Percentiles rank a stretch among this genome's conserved stretches.
Conservation (phyloP, 2,888 invertebrate species). For the Clistopyga incitator region DNA sequence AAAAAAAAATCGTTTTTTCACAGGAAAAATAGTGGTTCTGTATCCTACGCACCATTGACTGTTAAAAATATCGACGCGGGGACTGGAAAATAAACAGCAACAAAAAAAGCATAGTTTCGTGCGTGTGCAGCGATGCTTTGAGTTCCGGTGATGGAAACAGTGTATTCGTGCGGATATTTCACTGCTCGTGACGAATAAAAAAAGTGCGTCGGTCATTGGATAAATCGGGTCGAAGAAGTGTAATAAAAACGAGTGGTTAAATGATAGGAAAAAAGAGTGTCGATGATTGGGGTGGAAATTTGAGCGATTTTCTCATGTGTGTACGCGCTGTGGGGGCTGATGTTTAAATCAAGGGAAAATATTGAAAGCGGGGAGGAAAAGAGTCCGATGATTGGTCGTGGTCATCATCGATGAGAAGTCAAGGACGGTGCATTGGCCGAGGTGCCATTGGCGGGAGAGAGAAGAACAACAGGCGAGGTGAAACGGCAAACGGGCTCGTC, state of each 20-base stretch:
- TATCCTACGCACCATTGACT: neutral
- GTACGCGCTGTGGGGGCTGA: neutral
- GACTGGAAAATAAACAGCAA: neutral
- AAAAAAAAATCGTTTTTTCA: slow-evolving; percentile 11
- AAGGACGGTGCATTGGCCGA: slow-evolving; percentile 57
- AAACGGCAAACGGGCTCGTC: slow-evolving; percentile 2
- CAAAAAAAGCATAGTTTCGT: neutral
- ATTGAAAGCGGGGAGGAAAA: neutral
- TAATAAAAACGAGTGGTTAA: slow-evolving; percentile 8
- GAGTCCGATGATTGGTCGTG: slow-evolving; percentile 52
- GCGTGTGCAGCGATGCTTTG: slow-evolving; percentile 1
- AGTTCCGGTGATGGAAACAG: neutral
- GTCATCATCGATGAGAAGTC: slow-evolving; percentile 59
- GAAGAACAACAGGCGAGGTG: slow-evolving; percentile 25
- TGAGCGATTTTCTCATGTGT: slow-evolving; percentile 9
- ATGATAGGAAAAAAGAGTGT: slow-evolving; percentile 2
- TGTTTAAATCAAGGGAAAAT: neutral
- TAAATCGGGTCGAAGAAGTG: neutral
- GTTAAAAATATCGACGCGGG: neutral
- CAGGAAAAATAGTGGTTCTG: slow-evolving; percentile 10
- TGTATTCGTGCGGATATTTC: slow-evolving; percentile 8
- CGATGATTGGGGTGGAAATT: neutral
- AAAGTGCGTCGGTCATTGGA: slow-evolving; percentile 1
- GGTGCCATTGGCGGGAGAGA: slow-evolving; percentile 54
- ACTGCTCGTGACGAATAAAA: neutral